Evolutionary conservation across 1,140 invertebrate genomes (phyloP), one percentile per base, ranked within the genome.

Genomic region (Lycorma delicatula): DNA sequence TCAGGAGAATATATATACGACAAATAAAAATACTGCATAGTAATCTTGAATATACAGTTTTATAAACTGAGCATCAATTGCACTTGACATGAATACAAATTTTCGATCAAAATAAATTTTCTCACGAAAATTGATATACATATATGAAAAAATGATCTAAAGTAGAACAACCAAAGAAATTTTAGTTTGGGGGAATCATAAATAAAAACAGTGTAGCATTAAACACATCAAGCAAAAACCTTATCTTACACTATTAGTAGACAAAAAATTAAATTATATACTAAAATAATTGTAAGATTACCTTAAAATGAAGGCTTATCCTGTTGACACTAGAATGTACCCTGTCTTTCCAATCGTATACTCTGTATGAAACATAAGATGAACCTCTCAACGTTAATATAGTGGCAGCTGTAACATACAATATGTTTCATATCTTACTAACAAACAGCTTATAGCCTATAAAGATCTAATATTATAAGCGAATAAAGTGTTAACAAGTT

Each of bases 261-360:
- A 22, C 16, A 20, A 18, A 52, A 36, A 9, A 18, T 25, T 26
- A 28, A 27, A 27, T 34, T 55, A 25, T 18, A 22, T 23, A 22
- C 29, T 13, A 41, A 23, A 3, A 9, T 28, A 34, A 27, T 12
- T n/a, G n/a, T n/a, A n/a, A 13, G 62, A 61, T 70, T 78, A 88
- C 86, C 78, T 89, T 91, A 71, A 96, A 95, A 66, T 87, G 80
- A 59, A 96, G 74, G 67, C 91, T 92, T 56, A 95, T 88, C 61
- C 88, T 78, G 59, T 87, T 93, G 7, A 83, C 82, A 22, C 89
- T 86, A 0, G 89, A 90, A 68, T 94, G 89, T 9, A 92, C 86
- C 36, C 89, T 79, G 72, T 94, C 90, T 69, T 91, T 90, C 86
- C 89, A 93, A 66, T 93, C 87, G 69, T 94, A 95, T 13, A 95